Base-by-base conservation (phyloP, 2,797 vertebrate species). In the Oreochromis grahami region DNA sequence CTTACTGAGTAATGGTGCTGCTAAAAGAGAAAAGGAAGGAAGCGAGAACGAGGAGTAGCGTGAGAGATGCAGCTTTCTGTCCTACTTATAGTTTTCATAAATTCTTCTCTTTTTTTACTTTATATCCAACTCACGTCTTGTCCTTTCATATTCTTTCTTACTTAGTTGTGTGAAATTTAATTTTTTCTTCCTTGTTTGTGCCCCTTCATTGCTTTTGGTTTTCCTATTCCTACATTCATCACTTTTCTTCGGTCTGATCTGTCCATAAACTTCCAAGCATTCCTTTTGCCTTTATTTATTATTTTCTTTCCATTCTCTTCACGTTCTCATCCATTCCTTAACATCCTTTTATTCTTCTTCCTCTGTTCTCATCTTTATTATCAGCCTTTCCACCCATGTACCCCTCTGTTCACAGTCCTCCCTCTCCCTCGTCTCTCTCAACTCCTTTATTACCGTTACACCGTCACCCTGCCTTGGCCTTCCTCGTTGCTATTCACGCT, bases 1-100 rank as follows among this genome's bases (percentile, higher is more conserved):
- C 86, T 85, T 80, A 91, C 88, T 91, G 92, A 94, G 88, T 93
- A 93, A 95, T 93, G 81, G 88, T 77, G 84, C 82, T 89, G 91
- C 89, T 86, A 85, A 85, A 87, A 90, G 87, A 89, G 86, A 86
- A 89, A 87, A 83, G 79, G 85, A 79, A 83, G 82, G 85, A 29
- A 6, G 85, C 79, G 34, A 82, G 85, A 86, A 84, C 83, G 68
- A 89, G 87, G 86, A 85, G 88, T 72, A 80, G 87, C 63, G 80
- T 34, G 11, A 89, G 80, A 86, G 80, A 85, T 70, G 77, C 84
- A 85, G 56, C 87, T 93, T 90, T 91, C 77, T 93, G 93, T 80
- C 93, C 92, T 93, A 96, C 84, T 93, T 94, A 87, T 51, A 84
- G 48, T 87, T 88, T 91, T 90, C 83, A 76, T 82, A 79, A 70